Conservation (phyloP, 2,888 invertebrate genomes). For the Tetragnatha montana region DNA sequence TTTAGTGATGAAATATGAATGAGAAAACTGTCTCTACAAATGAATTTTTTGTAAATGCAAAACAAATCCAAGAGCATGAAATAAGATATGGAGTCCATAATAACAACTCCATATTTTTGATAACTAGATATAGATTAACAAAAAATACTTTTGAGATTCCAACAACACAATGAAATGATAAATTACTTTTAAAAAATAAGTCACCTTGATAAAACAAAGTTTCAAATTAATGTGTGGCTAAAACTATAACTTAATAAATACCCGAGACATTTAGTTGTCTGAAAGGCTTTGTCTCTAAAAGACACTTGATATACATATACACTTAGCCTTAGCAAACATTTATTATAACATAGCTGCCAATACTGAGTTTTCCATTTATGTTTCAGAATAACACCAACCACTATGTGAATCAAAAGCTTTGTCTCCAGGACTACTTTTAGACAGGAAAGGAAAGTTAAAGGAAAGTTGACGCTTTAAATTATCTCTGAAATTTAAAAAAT, state of each 20-base stretch:
- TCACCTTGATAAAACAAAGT: background rate
- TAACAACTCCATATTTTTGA: background rate
- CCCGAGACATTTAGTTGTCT: background rate
- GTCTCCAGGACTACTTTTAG: too few relatives aligned
- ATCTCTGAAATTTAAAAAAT: too few relatives aligned
- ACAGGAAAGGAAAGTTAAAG: too few relatives aligned
- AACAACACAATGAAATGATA: background rate
- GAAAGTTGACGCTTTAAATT: too few relatives aligned
- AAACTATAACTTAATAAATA: background rate
- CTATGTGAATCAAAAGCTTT: too few relatives aligned
- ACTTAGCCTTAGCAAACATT: too few relatives aligned
- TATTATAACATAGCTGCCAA: too few relatives aligned
- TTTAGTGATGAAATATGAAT: constrained; percentile 24
- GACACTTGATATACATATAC: background rate
- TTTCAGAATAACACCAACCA: too few relatives aligned
- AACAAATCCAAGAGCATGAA: background rate
- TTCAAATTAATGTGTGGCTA: background rate
- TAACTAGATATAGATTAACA: background rate
- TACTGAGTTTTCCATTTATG: too few relatives aligned
- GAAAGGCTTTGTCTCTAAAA: background rate
- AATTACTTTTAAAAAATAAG: background rate
- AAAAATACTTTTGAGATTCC: background rate
- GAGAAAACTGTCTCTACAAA: constrained; percentile 9
- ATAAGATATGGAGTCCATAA: background rate
- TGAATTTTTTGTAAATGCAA: constrained; percentile 23